These are phyloP conservation scores for Diplodus puntazzo DNA, from an alignment of 2,797 vertebrate species.

Conservation along the genomic window DNA sequence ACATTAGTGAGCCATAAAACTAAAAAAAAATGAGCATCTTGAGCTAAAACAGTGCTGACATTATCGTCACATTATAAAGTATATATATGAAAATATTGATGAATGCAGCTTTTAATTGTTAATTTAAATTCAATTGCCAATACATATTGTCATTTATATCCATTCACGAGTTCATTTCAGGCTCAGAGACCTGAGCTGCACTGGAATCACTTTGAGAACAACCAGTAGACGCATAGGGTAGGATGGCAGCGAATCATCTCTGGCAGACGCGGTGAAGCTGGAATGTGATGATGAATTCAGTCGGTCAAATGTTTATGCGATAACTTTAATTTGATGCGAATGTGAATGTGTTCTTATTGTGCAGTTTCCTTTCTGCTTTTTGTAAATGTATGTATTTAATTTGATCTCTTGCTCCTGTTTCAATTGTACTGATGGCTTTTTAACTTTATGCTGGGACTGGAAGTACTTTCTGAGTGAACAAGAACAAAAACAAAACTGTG, in stretches of 20 bases:
- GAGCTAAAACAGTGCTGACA: neutral
- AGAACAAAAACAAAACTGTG: constrained; percentile 6
- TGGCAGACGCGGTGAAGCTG: neutral
- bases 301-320: neutral
- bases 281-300: neutral
- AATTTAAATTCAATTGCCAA: neutral
- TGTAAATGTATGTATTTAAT: neutral
- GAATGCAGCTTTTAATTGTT: neutral
- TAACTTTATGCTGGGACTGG: constrained; percentile 9
- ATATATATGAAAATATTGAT: neutral
- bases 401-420: neutral
- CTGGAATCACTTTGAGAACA: neutral
- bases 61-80: neutral
- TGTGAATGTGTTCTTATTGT: neutral
- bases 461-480: constrained; percentile 16
- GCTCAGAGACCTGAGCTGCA: constrained; percentile 3
- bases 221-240: too few relatives aligned
- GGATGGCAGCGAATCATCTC: neutral
- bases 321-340: neutral
- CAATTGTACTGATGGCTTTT: neutral
- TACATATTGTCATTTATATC: neutral
- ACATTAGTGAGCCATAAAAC: neutral
- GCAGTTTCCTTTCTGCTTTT: constrained; percentile 3
- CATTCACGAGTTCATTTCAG: neutral
- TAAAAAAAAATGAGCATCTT: neutral